Evolutionary conservation across 2,113 vertebrate genomes (phyloP), one percentile per base, ranked within the genome.

Genomic region (Phylloscopus trochilus): DNA sequence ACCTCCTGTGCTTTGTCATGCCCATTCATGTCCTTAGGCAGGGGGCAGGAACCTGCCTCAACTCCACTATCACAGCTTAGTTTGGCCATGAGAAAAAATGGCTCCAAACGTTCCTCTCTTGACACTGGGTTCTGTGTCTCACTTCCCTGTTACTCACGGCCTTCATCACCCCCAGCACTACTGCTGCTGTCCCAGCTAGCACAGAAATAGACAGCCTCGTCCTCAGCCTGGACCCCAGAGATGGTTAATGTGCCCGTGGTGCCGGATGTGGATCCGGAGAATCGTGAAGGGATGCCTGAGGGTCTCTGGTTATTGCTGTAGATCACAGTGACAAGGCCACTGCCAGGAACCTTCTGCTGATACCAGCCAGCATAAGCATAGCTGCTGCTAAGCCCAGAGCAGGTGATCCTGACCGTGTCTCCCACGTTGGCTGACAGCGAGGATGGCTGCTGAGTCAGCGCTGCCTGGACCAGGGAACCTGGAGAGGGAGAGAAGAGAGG

Each of bases 261-360:
- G 23, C 67, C 23, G 0, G 77, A 89, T 3, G 3, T 7, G 17
- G 82, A 31, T 4, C 89, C 73, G 0, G 87, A 88, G 62, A 93
- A 94, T 12, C 20, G 5, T 0, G 24, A 11, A 3, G 89, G 70
- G 31, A 41, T 66, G 18, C 9, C 23, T 0, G 53, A 55, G 28
- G 60, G 49, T 51, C 56, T 83, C 0, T 15, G 4, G 13, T 0
- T 1, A 5, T 7, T 10, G 37, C 10, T 39, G 1, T 75, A 77
- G 58, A 87, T 76, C 13, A 92, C 43, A 23, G 88, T n/a, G 1
- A 17, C 3, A 41, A 43, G 89, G 18, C 4, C 4, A 22, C 2
- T 27, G 15, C 62, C 89, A 53, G 39, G 70, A 17, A 52, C 59
- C 44, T 77, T 63, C 59, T 78, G 56, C 66, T 96, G 93, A 6